A percentile compares a stretch with the other conserved stretches of the same genome.
phyloP scores from a whole-genome alignment of 2,113 vertebrate genomes.

The Gnathonemus longibarbis region DNA sequence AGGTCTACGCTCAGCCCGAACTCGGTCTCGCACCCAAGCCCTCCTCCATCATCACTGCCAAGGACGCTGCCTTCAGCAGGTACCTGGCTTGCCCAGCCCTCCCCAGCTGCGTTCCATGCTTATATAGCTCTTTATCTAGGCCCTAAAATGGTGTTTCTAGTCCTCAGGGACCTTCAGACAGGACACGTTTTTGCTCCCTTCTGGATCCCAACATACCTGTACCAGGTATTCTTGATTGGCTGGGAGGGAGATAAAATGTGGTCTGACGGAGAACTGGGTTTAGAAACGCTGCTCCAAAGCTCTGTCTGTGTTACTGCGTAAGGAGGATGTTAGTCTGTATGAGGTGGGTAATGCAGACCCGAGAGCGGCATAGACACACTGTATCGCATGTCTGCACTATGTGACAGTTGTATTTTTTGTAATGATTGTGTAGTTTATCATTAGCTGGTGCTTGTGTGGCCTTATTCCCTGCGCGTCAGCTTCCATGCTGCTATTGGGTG shows the following conservation, averaged over 20 bases:
- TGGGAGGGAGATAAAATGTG: neutral
- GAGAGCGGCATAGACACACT: neutral
- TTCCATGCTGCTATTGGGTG: neutral
- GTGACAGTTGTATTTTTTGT: neutral
- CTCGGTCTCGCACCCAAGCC: conserved; percentile 45
- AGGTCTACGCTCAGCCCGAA: conserved; percentile 58
- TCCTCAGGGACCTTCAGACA: neutral
- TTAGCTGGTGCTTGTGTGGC: neutral
- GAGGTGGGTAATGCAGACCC: neutral
- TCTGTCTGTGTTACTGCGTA: neutral
- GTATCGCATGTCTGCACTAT: neutral
- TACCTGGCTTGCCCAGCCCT: conserved; percentile 32
- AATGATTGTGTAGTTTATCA: neutral
- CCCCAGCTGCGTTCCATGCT: neutral
- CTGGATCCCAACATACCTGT: neutral
- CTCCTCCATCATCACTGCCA: conserved; percentile 61
- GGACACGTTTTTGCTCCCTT: neutral
- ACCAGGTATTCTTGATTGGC: neutral
- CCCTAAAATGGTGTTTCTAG: neutral
- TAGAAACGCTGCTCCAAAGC: neutral
- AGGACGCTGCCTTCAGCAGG: conserved; percentile 71
- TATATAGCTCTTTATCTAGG: neutral
- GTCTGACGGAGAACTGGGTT: neutral
- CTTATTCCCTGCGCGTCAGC: neutral
- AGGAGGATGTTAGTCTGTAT: neutral